phyloP scores from a whole-genome alignment of 2,797 vertebrate species.

The Oreortyx pictus region DNA sequence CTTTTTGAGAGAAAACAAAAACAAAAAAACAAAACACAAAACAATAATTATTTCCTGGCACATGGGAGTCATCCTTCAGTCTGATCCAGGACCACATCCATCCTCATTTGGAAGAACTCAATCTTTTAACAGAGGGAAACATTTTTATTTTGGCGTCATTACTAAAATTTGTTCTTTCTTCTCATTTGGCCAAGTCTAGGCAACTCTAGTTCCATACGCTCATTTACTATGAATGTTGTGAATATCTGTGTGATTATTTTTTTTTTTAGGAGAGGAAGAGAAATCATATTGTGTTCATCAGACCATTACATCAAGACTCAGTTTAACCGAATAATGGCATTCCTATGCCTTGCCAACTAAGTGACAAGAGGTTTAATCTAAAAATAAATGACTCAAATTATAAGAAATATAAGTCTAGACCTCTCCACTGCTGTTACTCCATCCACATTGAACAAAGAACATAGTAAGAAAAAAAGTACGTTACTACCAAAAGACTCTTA shows the following conservation, averaged over 20 bases:
- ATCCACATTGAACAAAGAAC: not conserved
- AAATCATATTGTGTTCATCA: not conserved
- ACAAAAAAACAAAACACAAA: not conserved
- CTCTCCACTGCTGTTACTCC: not conserved
- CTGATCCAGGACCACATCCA: not conserved
- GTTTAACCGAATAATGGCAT: not conserved
- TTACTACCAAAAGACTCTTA: not conserved
- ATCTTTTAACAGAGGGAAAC: not conserved
- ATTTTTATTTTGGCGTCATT: not conserved
- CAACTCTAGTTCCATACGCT: not conserved
- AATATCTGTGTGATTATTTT: not conserved
- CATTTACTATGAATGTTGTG: not conserved
- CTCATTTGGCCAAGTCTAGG: not conserved
- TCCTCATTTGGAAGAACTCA: not conserved
- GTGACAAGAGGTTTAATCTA: not conserved
- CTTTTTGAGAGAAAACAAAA: not conserved
- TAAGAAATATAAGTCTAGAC: not conserved
- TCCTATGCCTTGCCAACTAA: not conserved
- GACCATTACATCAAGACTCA: not conserved
- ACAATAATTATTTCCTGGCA: not conserved
- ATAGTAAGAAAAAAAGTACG: not conserved
- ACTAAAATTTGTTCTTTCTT: not conserved
- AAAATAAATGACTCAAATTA: conserved; percentile 19
- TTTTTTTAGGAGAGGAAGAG: not conserved
- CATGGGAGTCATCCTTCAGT: not conserved